These are phyloP conservation scores for Rhizoglyphus robini DNA, from an alignment of 1,140 invertebrate species.

Conservation along the genomic window DNA sequence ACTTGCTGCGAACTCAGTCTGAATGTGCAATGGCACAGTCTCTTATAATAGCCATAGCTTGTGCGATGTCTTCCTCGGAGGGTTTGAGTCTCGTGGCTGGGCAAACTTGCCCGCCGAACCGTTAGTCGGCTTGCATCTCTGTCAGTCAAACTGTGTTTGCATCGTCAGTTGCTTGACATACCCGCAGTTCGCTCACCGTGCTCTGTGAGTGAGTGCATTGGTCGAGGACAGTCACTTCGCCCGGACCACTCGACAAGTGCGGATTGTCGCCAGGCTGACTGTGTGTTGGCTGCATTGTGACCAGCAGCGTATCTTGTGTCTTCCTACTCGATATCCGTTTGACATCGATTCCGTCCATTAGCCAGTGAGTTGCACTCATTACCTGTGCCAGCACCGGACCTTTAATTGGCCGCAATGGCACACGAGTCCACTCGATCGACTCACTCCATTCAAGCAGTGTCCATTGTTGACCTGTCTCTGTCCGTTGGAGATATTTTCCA, in stretches of 20 bases:
- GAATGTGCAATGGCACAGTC: not conserved
- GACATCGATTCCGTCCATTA: not conserved
- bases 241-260: no score
- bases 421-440: not conserved
- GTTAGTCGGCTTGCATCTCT: no score
- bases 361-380: not conserved
- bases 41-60: not conserved
- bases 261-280: no score
- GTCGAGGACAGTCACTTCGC: no score
- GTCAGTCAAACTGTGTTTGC: no score
- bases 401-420: not conserved
- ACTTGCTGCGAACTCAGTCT: conserved; percentile 1
- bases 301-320: no score
- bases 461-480: not conserved
- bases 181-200: no score
- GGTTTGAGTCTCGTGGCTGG: not conserved
- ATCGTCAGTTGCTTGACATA: no score
- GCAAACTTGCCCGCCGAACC: not conserved
- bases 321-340: no score
- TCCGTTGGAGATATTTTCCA: not conserved
- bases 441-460: not conserved
- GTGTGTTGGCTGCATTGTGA: no score
- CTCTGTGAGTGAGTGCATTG: no score
- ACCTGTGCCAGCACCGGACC: not conserved
- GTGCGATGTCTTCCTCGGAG: not conserved